Conservation (phyloP, 2,888 invertebrate genomes). For the Mythimna ferrago region DNA sequence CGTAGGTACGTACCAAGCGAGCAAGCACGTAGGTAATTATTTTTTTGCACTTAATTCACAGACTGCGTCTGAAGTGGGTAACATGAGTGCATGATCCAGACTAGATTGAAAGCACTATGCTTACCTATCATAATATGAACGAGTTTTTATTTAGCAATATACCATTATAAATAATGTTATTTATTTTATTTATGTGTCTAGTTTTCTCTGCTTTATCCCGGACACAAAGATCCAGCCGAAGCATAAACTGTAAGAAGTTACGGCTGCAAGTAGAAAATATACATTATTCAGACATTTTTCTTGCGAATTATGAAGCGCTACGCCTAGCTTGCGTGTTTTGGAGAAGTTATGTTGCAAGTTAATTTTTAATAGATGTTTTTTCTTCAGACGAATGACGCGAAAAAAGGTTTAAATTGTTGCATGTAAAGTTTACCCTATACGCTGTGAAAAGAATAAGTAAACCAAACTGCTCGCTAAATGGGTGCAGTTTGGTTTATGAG, state of each 20-base stretch:
- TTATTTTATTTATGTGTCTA: constrained; percentile 56
- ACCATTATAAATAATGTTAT: constrained; percentile 42
- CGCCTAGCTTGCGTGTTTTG: constrained; percentile 82
- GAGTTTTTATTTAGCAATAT: constrained; percentile 33
- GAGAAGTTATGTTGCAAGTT: constrained; percentile 71
- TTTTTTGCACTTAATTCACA: constrained; percentile 62
- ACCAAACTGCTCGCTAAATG: constrained; percentile 32
- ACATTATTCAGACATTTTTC: constrained; percentile 85
- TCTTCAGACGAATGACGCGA: constrained; percentile 61
- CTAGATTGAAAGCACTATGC: constrained; percentile 45
- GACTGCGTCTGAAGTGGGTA: constrained; percentile 53
- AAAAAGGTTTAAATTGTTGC: constrained; percentile 63
- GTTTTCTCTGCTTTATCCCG: constrained; percentile 62
- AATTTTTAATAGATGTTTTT: constrained; percentile 68
- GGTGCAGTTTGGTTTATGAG: constrained; percentile 44
- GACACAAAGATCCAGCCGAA: constrained; percentile 68
- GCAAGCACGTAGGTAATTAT: constrained; percentile 55
- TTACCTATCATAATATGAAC: constrained; percentile 41
- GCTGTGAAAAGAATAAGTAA: constrained; percentile 53
- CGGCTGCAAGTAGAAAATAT: constrained; percentile 75
- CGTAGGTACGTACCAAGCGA: constrained; percentile 37
- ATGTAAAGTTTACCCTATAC: constrained; percentile 68
- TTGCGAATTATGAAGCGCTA: constrained; percentile 82
- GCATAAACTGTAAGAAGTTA: constrained; percentile 76
- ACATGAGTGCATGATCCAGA: constrained; percentile 37